Percentiles rank a stretch among this genome's conserved stretches.
phyloP scores from a whole-genome alignment of 2,888 invertebrate species.

The Synanthedon vespiformis region DNA sequence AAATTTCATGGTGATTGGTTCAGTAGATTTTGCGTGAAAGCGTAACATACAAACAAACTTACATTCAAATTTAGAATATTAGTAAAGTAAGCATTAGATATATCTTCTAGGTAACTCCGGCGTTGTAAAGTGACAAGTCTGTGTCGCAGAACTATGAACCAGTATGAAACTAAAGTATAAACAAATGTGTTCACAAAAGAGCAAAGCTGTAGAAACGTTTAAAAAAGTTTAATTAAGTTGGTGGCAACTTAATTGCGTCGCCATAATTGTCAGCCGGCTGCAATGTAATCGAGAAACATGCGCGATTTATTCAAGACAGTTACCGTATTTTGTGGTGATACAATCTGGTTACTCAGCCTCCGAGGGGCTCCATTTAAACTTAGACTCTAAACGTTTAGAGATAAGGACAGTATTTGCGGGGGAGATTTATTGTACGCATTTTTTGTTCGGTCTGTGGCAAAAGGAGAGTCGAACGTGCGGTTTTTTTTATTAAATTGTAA shows the following conservation, averaged over 20 bases:
- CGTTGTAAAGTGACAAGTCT: too few relatives aligned
- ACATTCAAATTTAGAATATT: too few relatives aligned
- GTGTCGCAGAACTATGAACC: too few relatives aligned
- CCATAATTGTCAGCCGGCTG: neutral
- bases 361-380: neutral
- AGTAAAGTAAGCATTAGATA: too few relatives aligned
- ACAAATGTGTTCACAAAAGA: too few relatives aligned
- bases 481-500: neutral
- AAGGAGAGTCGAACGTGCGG: neutral
- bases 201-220: too few relatives aligned
- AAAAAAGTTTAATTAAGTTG: neutral
- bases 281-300: neutral
- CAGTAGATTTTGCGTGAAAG: too few relatives aligned
- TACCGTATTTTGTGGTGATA: neutral
- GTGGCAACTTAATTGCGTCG: neutral
- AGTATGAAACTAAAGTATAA: too few relatives aligned
- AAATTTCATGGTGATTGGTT: too few relatives aligned
- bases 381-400: neutral
- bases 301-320: neutral
- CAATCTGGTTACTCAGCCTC: neutral
- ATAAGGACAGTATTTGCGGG: neutral
- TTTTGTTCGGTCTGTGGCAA: neutral
- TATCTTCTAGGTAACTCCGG: too few relatives aligned
- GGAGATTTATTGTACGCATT: neutral
- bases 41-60: too few relatives aligned